Base-by-base conservation (phyloP, 2,113 vertebrate species). In the Abramis brama region DNA sequence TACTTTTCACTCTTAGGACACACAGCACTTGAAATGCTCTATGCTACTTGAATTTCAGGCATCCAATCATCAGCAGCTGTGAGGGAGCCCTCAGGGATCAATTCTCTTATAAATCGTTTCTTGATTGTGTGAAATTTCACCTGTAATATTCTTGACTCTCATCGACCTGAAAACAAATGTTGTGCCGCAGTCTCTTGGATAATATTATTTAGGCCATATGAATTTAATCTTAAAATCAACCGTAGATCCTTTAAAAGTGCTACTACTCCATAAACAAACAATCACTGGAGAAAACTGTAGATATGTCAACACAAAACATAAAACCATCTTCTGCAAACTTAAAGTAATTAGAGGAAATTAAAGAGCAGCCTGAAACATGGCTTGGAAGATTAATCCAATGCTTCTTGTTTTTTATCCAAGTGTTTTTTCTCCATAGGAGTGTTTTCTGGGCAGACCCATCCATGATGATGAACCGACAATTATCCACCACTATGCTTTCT, bases 401-500 rank as follows among this genome's bases (percentile, higher is more conserved):
- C 23, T 25, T 64, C 8, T 6, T 3, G 13, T 17, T 66, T 66
- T 27, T 33, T n/a, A 66, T 59, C 19, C 6, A 10, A 36, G 36
- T 50, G 21, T 64, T 36, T 76, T 30, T 30, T 50, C 39, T 77
- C 81, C 57, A 73, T 91, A 97, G 97, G 96, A 98, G 83, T 97
- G 96, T 94, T 98, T 98, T 95, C 93, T 98, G 92, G 97, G 97
- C 64, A 97, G 96, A 93, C 92, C 92, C 27, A 93, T 99, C 75
- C 88, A 96, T 84, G 97, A 99, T 86, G 93, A 95, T 86, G 95
- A 96, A 86, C 95, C 96, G 50, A 97, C 97, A 73, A 97, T 99
- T 89, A 97, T 98, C 91, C 97, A 98, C 93, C 97, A 98, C 93
- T 98, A 97, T 33, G 96, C 96, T 88, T 98, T 99, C 93, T 96